Conservation (phyloP, 2,797 vertebrate species). For the Synaphobranchus kaupii region DNA sequence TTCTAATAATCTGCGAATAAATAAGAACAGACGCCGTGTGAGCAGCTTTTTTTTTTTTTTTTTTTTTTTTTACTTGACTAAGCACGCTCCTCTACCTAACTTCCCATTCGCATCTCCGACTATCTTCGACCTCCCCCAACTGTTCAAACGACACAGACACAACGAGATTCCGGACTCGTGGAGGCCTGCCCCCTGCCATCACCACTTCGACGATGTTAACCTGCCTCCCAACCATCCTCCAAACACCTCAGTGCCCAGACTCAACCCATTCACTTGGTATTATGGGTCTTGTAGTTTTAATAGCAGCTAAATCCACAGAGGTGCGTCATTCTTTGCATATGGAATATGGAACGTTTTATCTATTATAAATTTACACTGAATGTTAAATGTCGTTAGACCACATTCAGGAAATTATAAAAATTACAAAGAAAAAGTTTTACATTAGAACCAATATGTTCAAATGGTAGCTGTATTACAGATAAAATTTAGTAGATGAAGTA, state of each 20-base stretch:
- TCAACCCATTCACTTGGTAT: slow-evolving; percentile 52
- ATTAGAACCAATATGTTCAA: neutral
- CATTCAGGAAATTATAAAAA: neutral
- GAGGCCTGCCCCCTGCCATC: slow-evolving; percentile 39
- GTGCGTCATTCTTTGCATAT: neutral
- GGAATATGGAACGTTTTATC: neutral
- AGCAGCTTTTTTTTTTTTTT: neutral
- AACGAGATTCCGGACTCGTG: slow-evolving; percentile 59
- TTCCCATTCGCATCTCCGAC: slow-evolving; percentile 38
- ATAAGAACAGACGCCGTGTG: neutral
- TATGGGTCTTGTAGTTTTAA: slow-evolving; percentile 59
- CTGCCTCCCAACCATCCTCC: slow-evolving; percentile 59
- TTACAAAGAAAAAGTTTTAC: neutral
- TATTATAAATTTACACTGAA: neutral
- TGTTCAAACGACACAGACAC: slow-evolving; percentile 45
- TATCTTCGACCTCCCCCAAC: slow-evolving; percentile 39
- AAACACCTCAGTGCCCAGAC: slow-evolving; percentile 54
- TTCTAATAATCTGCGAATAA: neutral
- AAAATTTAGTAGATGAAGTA: neutral
- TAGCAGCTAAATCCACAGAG: neutral
- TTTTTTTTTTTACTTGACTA: neutral
- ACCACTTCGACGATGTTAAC: slow-evolving; percentile 41
- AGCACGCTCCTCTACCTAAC: slow-evolving; percentile 1
- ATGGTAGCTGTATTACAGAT: neutral
- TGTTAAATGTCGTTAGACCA: neutral